Base-by-base conservation (phyloP, 2,888 invertebrate genomes). In the Macropis europaea region DNA sequence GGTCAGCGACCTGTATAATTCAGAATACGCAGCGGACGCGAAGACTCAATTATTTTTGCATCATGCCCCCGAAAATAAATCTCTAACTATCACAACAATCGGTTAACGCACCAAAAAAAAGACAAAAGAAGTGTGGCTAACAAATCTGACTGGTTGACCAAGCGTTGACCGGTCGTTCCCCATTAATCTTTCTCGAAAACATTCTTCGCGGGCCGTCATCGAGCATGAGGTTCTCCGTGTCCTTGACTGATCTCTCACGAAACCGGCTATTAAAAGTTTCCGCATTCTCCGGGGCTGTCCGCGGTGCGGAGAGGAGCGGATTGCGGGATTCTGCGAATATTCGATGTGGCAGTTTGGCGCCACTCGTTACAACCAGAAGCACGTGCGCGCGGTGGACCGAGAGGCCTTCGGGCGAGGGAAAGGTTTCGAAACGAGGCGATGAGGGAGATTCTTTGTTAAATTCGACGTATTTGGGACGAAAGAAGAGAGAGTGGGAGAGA, bases 301-400 rank as follows among this genome's bases (percentile, higher is more conserved):
- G n/a, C n/a, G n/a, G n/a, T n/a, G n/a, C n/a, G n/a, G 13, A 11
- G 26, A 24, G 9, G 50, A 24, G 32, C 24, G 28, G 70, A 61
- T 76, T 60, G 71, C 52, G 67, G 36, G 76, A 64, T 60, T 47
- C 13, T 24, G 53, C 30, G 50, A 32, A 45, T 28, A 45, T 54
- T 45, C 48, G 63, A 66, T 57, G 53, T 63, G 52, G 62, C 72
- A 67, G 70, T 79, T 83, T 79, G 79, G 82, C 84, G 82, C 82
- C 79, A 79, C 78, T 76, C 62, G 63, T 54, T 56, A 26, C 56
- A 61, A 71, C 56, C 71, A 54, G 47, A 62, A 56, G 61, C 61
- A 59, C 71, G 62, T 62, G 72, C 53, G 24, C 9, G 17, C n/a
- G 47, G n/a, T 7, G 19, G n/a, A 53, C 43, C 45, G 28, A 52